phyloP scores from a whole-genome alignment of 2,797 vertebrate species.

The Anguilla anguilla region DNA sequence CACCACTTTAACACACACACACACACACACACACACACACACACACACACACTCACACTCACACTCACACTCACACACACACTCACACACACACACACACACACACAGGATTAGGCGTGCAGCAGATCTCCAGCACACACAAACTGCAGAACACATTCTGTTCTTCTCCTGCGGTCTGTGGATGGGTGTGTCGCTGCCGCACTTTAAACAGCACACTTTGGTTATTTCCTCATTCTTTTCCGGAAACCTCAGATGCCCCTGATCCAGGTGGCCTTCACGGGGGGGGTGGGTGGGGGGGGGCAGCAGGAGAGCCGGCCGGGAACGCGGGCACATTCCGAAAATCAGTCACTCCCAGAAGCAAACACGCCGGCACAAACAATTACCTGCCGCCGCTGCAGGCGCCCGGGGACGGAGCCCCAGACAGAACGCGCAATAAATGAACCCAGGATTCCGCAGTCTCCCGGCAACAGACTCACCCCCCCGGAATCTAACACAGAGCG shows the following conservation, averaged over 20 bases:
- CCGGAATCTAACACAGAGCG: neutral
- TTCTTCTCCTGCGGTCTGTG: constrained; percentile 10
- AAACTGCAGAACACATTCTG: constrained; percentile 21
- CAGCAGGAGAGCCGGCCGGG: neutral
- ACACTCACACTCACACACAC: constrained; percentile 50
- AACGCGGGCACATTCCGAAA: neutral
- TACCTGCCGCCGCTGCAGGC: neutral
- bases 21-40: constrained; percentile 14
- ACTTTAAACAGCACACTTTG: neutral
- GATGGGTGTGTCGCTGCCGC: neutral
- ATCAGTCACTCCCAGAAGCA: neutral
- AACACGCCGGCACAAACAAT: neutral
- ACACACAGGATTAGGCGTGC: neutral
- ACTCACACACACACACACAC: constrained; percentile 20
- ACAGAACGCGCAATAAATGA: neutral
- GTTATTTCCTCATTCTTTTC: neutral
- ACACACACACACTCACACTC: constrained; percentile 40
- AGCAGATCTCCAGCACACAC: neutral
- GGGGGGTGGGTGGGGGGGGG: neutral
- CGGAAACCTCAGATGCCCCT: neutral
- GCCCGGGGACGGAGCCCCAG: neutral
- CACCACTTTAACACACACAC: constrained; percentile 46
- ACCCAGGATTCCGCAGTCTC: neutral
- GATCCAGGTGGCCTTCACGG: neutral
- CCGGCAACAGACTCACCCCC: neutral